Percentiles rank a stretch among this genome's conserved stretches.
These are phyloP conservation scores for Gobionotothen gibberifrons DNA, from an alignment of 2,797 vertebrate species.

Conservation along the genomic window DNA sequence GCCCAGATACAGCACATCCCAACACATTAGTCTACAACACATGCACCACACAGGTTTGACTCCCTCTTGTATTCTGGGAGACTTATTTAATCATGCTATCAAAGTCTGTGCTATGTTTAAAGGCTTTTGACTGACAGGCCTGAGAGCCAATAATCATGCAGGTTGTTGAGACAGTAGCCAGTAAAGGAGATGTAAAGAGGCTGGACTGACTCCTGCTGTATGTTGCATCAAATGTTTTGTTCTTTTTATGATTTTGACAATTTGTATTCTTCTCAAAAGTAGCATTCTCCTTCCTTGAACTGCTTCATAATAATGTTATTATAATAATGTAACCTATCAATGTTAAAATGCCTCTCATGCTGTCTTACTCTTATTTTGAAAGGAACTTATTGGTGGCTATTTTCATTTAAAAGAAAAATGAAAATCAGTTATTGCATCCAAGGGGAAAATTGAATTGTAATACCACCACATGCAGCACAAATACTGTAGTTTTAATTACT, in stretches of 20 bases:
- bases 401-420: neutral
- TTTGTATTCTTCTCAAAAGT: neutral
- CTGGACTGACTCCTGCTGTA: conserved; percentile 1
- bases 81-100: conserved; percentile 16
- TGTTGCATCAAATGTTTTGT: conserved; percentile 13
- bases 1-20: conserved; percentile 72
- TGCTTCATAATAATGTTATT: neutral
- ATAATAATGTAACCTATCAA: neutral
- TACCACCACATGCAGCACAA: neutral
- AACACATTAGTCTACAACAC: conserved; percentile 65
- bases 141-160: conserved; percentile 42
- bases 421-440: neutral
- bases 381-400: neutral
- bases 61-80: conserved; percentile 9
- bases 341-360: neutral
- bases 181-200: conserved; percentile 21
- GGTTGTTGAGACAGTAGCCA: conserved; percentile 33
- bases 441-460: neutral
- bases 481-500: neutral
- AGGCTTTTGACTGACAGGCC: conserved; percentile 44
- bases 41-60: conserved; percentile 60
- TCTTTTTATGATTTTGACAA: neutral
- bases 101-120: conserved; percentile 17
- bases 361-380: conserved; percentile 9
- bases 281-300: conserved; percentile 2